Conservation (phyloP, 2,888 invertebrate genomes). For the Apamea epomidion region DNA sequence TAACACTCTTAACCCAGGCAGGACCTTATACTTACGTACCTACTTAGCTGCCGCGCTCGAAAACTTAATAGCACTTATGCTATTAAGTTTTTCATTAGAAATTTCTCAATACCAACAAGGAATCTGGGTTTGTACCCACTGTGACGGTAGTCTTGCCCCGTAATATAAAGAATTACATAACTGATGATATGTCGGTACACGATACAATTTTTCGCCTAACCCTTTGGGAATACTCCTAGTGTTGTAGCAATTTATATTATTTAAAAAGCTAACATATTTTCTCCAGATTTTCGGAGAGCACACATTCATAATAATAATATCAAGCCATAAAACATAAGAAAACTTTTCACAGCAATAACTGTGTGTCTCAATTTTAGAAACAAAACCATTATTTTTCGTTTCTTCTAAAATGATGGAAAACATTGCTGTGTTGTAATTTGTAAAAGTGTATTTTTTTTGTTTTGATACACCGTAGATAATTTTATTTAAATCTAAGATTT, state of each 20-base stretch:
- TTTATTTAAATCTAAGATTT: background rate
- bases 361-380: conserved; percentile 56
- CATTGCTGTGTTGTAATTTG: conserved; percentile 4
- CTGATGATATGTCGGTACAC: background rate
- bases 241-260: background rate
- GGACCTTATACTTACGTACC: too few relatives aligned
- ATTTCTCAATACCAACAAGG: background rate
- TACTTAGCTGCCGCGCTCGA: too few relatives aligned
- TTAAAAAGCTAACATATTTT: conserved; percentile 24
- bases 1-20: too few relatives aligned
- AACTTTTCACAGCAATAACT: conserved; percentile 55
- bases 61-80: too few relatives aligned
- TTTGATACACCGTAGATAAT: background rate
- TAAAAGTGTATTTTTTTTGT: background rate
- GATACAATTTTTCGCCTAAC: too few relatives aligned
- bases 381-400: conserved; percentile 26
- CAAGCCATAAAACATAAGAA: conserved; percentile 30
- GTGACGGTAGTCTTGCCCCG: background rate
- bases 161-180: background rate
- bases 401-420: conserved; percentile 17
- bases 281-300: conserved; percentile 2
- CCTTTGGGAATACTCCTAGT: background rate
- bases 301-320: conserved; percentile 48
- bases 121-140: background rate
- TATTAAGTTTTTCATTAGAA: background rate